Evolutionary conservation across 2,113 vertebrate species (phyloP).

Genomic region (Okapia johnstoni): DNA sequence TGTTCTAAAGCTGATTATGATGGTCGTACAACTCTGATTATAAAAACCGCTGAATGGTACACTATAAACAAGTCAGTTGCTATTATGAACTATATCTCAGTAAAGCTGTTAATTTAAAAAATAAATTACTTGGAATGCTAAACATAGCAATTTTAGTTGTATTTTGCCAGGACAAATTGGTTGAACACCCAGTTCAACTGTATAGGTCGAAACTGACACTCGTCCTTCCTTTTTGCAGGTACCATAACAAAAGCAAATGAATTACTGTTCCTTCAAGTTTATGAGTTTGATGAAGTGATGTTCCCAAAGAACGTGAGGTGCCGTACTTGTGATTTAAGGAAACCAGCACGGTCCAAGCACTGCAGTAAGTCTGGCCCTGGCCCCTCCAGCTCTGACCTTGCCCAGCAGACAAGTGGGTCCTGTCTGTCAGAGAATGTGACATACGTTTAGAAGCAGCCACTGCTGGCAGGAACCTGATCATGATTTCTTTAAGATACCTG

Average conservation of each 20-base stretch:
- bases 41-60: background rate
- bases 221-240: slow-evolving; percentile 77
- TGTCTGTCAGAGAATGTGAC: background rate
- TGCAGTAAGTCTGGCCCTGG: slow-evolving; percentile 84
- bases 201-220: background rate
- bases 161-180: background rate
- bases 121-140: background rate
- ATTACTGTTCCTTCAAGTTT: slow-evolving; percentile 77
- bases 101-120: background rate
- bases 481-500: background rate
- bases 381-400: rapidly evolving
- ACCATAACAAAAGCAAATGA: slow-evolving; percentile 87
- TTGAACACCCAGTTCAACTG: background rate
- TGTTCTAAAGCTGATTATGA: background rate
- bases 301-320: slow-evolving; percentile 86
- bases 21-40: background rate
- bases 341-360: slow-evolving; percentile 96
- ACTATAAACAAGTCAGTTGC: background rate
- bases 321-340: slow-evolving; percentile 86
- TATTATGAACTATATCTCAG: background rate
- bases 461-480: background rate
- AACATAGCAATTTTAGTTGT: background rate
- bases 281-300: slow-evolving; percentile 87
- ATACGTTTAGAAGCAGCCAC: background rate
- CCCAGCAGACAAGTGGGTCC: rapidly evolving